A percentile compares a stretch with the other conserved stretches of the same genome.
These are phyloP conservation scores for Pavo muticus DNA, from an alignment of 2,113 vertebrate species.

Conservation along the genomic window DNA sequence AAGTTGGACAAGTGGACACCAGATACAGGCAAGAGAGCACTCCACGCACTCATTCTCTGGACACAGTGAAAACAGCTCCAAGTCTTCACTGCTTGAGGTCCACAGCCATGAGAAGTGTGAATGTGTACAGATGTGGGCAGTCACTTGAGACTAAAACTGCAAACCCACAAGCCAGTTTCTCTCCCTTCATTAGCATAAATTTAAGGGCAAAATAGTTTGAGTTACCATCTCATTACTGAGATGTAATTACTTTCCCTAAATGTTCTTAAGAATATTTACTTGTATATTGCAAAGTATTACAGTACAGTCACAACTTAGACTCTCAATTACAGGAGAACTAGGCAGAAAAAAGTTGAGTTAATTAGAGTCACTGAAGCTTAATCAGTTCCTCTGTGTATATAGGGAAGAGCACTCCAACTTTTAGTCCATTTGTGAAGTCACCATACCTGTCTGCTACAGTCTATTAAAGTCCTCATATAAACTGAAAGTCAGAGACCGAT, in stretches of 20 bases:
- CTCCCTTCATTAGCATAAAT: constrained; percentile 15
- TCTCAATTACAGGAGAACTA: constrained; percentile 61
- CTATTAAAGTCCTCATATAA: not conserved
- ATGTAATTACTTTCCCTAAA: constrained; percentile 72
- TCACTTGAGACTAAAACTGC: not conserved
- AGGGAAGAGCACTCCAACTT: not conserved
- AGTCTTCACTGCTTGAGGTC: not conserved
- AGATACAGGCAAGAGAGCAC: not conserved
- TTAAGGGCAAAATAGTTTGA: constrained; percentile 57
- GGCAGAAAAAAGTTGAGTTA: constrained; percentile 61
- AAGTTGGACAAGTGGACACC: not conserved
- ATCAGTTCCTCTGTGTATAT: constrained; percentile 53
- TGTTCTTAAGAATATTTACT: constrained; percentile 69
- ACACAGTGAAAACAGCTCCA: not conserved
- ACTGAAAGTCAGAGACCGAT: not conserved
- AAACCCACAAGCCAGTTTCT: constrained; percentile 7
- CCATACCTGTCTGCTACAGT: not conserved
- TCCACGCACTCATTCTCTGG: not conserved
- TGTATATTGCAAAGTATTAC: constrained; percentile 66
- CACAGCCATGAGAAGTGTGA: not conserved
- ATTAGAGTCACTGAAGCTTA: constrained; percentile 67
- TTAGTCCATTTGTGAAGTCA: constrained; percentile 23
- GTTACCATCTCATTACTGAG: constrained; percentile 59
- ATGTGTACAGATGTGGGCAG: not conserved
- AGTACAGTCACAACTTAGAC: constrained; percentile 50